These are phyloP conservation scores for Petrocephalus microphthalmus DNA, from an alignment of 2,113 vertebrate species.

Conservation along the genomic window DNA sequence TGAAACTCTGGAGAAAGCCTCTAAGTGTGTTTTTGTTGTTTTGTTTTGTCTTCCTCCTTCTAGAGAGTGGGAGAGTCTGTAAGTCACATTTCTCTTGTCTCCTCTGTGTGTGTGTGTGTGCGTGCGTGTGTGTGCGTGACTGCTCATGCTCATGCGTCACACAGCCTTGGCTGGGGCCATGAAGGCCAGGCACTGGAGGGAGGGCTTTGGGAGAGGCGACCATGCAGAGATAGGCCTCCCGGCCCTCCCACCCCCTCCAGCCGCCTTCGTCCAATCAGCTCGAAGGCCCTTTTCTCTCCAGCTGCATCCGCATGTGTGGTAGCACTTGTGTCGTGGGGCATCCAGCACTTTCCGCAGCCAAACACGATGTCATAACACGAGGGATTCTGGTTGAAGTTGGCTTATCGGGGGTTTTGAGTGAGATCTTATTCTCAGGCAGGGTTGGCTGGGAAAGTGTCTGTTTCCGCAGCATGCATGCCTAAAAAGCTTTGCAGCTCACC, in stretches of 20 bases:
- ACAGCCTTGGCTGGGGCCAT: not conserved
- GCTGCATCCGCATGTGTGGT: conserved; percentile 30
- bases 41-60: conserved; percentile 63
- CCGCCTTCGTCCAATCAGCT: conserved; percentile 10
- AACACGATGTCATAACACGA: not conserved
- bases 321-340: conserved; percentile 12
- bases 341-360: conserved; percentile 41
- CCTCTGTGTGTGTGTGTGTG: conserved; percentile 34
- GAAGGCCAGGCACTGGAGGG: conserved; percentile 15
- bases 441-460: conserved; percentile 17
- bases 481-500: not conserved
- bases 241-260: not conserved
- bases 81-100: conserved; percentile 69
- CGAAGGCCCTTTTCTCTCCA: conserved; percentile 3
- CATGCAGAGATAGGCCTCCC: not conserved
- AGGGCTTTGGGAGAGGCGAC: not conserved
- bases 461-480: not conserved
- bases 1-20: conserved; percentile 39
- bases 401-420: not conserved
- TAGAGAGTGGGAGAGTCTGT: conserved; percentile 97
- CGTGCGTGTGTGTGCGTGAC: conserved; percentile 10
- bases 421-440: not conserved
- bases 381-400: not conserved
- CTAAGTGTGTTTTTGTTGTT: conserved; percentile 66
- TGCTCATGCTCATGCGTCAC: conserved; percentile 33